Evolutionary conservation across 2,888 invertebrate genomes (phyloP).

Genomic region (Tachina fera): DNA sequence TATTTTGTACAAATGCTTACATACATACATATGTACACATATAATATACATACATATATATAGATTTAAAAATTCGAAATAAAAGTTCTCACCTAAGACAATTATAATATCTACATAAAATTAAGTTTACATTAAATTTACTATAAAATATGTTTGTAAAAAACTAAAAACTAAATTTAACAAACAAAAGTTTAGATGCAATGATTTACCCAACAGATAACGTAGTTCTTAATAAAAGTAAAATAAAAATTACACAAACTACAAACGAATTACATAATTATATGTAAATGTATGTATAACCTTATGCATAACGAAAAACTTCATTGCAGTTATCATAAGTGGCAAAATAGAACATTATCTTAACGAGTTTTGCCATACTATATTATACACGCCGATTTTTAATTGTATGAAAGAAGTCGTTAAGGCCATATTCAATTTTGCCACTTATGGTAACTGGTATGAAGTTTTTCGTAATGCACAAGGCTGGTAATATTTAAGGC

Average conservation of each 20-base stretch:
- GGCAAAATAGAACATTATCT: too few relatives aligned
- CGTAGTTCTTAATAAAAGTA: slow-evolving; percentile 60
- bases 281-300: too few relatives aligned
- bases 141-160: slow-evolving; percentile 61
- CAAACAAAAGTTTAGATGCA: slow-evolving; percentile 45
- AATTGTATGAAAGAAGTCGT: too few relatives aligned
- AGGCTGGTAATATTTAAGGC: neutral
- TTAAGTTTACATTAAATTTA: too few relatives aligned
- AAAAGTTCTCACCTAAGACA: slow-evolving; percentile 26
- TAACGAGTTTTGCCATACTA: too few relatives aligned
- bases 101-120: slow-evolving; percentile 24
- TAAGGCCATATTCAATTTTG: too few relatives aligned
- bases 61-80: neutral
- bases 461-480: neutral
- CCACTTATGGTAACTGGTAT: too few relatives aligned
- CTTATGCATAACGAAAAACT: too few relatives aligned
- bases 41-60: too few relatives aligned
- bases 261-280: neutral
- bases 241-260: slow-evolving; percentile 58
- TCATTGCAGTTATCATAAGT: too few relatives aligned
- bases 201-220: slow-evolving; percentile 61
- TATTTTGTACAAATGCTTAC: slow-evolving; percentile 43
- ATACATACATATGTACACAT: too few relatives aligned
- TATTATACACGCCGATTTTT: too few relatives aligned
- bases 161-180: slow-evolving; percentile 40